A percentile compares a stretch with the other conserved stretches of the same genome.
phyloP scores from a whole-genome alignment of 2,797 vertebrate species.

The Coluber constrictor region DNA sequence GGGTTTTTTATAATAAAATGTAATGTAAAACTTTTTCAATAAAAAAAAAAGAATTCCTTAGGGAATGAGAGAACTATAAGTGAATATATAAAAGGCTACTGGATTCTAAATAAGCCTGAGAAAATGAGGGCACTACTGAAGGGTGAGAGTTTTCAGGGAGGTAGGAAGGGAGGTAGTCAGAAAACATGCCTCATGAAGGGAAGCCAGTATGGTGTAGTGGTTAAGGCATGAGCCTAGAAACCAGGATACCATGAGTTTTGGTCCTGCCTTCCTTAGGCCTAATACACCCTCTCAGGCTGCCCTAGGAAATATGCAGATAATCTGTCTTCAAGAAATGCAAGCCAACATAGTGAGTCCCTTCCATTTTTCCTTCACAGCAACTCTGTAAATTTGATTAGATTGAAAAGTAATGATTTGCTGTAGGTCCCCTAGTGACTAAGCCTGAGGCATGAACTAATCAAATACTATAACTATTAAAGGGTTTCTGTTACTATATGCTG shows the following conservation, averaged over 20 bases:
- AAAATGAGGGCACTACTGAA: background rate
- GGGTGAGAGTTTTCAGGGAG: background rate
- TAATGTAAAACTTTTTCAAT: too few relatives aligned
- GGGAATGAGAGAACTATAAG: background rate
- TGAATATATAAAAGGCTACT: background rate
- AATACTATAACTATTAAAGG: background rate
- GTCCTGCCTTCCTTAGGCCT: background rate
- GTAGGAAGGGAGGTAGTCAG: background rate
- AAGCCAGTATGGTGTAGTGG: background rate
- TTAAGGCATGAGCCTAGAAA: background rate
- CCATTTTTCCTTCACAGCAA: background rate
- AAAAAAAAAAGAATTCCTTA: too few relatives aligned
- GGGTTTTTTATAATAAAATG: too few relatives aligned
- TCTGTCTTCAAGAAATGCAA: background rate
- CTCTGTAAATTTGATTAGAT: background rate
- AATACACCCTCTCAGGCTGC: background rate
- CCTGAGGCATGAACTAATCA: background rate
- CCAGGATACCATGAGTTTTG: background rate
- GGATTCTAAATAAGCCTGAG: background rate
- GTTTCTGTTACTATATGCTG: background rate
- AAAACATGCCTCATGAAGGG: background rate
- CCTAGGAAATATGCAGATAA: background rate
- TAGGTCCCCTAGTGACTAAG: background rate
- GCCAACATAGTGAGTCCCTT: background rate
- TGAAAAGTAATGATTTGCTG: background rate